Percentiles rank a stretch among this genome's conserved stretches.
These are phyloP conservation scores for Tretioscincus oriximinensis DNA, from an alignment of 2,113 vertebrate genomes.

Conservation along the genomic window DNA sequence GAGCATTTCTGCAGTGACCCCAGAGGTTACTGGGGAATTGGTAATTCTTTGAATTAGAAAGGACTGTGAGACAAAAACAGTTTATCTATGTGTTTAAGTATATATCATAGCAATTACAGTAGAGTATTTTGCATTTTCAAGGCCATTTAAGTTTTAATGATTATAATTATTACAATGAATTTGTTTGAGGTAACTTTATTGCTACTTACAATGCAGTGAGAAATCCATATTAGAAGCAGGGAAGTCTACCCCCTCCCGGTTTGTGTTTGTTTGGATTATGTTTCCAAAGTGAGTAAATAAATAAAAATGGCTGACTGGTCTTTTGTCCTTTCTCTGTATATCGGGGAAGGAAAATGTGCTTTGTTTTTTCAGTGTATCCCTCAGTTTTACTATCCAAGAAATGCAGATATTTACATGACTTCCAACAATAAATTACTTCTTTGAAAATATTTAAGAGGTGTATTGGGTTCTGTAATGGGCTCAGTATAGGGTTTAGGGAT, in stretches of 20 bases:
- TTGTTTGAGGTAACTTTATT: neutral
- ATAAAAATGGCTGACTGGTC: too few relatives aligned
- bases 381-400: neutral
- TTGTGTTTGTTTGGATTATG: too few relatives aligned
- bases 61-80: neutral
- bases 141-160: neutral
- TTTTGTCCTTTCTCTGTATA: neutral
- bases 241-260: constrained; percentile 17
- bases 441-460: neutral
- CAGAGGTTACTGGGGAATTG: neutral
- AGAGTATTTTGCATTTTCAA: constrained; percentile 7
- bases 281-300: neutral
- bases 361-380: neutral
- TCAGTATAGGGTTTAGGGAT: too few relatives aligned
- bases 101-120: neutral
- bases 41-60: constrained; percentile 7
- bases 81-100: neutral
- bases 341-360: neutral
- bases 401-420: neutral
- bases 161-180: neutral
- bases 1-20: constrained; percentile 16
- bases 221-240: neutral
- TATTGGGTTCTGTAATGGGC: too few relatives aligned
- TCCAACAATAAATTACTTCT: neutral
- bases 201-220: neutral